Conservation (phyloP, 2,797 vertebrate species). For the Sebastes trivittatus region DNA sequence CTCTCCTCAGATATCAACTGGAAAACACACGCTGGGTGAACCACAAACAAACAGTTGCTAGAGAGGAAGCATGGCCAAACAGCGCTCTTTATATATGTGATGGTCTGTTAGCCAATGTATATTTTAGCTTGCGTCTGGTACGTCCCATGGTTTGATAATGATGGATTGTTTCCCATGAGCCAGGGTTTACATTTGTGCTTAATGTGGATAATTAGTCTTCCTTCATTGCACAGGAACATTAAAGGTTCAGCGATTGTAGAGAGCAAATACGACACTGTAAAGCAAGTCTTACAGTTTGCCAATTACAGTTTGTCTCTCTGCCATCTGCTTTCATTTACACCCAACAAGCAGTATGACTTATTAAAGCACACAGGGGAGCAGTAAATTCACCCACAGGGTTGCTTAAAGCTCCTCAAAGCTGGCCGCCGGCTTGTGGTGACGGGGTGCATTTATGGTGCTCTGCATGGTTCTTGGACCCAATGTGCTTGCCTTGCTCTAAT, state of each 20-base stretch:
- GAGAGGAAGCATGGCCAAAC: constrained; percentile 24
- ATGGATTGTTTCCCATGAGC: constrained; percentile 31
- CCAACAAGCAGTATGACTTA: constrained; percentile 58
- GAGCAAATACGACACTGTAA: constrained; percentile 34
- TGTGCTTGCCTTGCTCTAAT: constrained; percentile 10
- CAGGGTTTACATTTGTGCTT: constrained; percentile 14
- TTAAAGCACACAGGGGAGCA: constrained; percentile 46
- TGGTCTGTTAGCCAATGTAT: constrained; percentile 38
- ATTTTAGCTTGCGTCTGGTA: constrained; percentile 26
- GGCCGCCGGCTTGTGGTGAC: constrained; percentile 26
- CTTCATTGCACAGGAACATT: constrained; percentile 29
- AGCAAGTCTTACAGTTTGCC: constrained; percentile 27
- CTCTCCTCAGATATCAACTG: constrained; percentile 33
- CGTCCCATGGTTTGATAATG: constrained; percentile 8
- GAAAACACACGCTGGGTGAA: constrained; percentile 29
- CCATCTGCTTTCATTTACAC: constrained; percentile 73
- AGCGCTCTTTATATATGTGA: constrained; percentile 16
- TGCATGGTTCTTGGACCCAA: constrained; percentile 18
- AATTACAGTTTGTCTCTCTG: constrained; percentile 41
- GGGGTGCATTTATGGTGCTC: constrained; percentile 32
- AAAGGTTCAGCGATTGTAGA: constrained; percentile 33
- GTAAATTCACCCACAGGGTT: constrained; percentile 54
- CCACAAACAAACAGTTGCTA: constrained; percentile 46
- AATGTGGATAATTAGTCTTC: constrained; percentile 47
- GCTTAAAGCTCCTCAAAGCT: constrained; percentile 50